Evolutionary conservation across 1,140 invertebrate genomes (phyloP).

Genomic region (Conus ventricosus): DNA sequence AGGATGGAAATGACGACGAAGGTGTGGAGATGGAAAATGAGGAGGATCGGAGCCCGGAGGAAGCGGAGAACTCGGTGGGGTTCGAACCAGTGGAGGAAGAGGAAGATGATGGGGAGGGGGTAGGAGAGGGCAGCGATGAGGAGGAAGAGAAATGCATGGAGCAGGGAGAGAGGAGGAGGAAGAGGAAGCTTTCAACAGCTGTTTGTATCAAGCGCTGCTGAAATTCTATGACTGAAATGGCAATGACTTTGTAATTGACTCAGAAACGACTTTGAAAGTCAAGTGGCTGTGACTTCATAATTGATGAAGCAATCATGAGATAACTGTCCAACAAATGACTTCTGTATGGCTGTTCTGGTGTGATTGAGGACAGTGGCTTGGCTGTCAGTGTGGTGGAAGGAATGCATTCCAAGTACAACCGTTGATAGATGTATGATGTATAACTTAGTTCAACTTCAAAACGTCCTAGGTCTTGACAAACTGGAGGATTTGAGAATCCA

Average conservation of each 20-base stretch:
- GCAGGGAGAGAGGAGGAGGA: neutral
- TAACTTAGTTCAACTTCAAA: too few species aligned
- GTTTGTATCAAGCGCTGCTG: neutral
- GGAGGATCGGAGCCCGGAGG: neutral
- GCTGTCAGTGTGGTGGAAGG: too few species aligned
- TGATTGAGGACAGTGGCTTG: too few species aligned
- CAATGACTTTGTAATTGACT: neutral
- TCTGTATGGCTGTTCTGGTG: too few species aligned
- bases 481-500: too few species aligned
- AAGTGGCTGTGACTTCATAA: too few species aligned
- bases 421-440: too few species aligned
- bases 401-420: too few species aligned
- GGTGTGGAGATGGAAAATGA: neutral
- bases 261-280: neutral
- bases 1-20: neutral
- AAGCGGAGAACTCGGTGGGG: neutral
- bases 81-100: constrained; percentile 23
- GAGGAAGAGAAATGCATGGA: neutral
- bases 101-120: neutral
- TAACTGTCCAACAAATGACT: too few species aligned
- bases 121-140: constrained; percentile 9
- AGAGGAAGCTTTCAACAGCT: constrained; percentile 19
- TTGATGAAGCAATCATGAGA: too few species aligned
- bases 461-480: too few species aligned
- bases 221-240: neutral